These are phyloP conservation scores for Stegostoma tigrinum DNA, from an alignment of 2,113 vertebrate species.

Conservation along the genomic window DNA sequence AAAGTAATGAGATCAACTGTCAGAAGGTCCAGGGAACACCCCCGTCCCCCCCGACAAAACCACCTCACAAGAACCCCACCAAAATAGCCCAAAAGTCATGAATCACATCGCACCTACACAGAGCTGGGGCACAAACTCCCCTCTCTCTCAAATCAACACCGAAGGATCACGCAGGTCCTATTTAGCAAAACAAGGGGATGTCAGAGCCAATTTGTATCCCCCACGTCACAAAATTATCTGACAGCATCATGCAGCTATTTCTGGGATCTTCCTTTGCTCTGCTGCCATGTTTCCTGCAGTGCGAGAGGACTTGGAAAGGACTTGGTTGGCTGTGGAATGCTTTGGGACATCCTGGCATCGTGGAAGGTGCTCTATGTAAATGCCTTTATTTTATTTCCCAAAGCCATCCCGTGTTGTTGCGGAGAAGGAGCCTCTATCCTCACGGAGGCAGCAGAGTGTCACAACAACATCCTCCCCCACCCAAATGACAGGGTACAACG, in stretches of 20 bases:
- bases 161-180: no score
- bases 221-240: neutral
- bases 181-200: no score
- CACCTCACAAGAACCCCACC: neutral
- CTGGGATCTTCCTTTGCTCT: no score
- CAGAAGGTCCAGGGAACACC: neutral
- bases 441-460: slow-evolving; percentile 45
- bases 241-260: no score
- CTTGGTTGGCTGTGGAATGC: neutral
- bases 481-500: slow-evolving; percentile 56
- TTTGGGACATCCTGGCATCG: neutral
- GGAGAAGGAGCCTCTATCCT: neutral
- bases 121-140: neutral
- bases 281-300: no score
- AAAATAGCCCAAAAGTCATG: neutral
- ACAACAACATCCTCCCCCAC: slow-evolving; percentile 56
- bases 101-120: neutral
- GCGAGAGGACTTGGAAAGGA: neutral
- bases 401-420: neutral
- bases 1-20: neutral
- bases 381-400: no score
- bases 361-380: neutral
- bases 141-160: no score
- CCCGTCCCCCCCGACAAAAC: neutral
- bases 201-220: no score